These are phyloP conservation scores for Drosophila pallidifrons DNA, from an alignment of 1,140 invertebrate genomes.

Conservation along the genomic window DNA sequence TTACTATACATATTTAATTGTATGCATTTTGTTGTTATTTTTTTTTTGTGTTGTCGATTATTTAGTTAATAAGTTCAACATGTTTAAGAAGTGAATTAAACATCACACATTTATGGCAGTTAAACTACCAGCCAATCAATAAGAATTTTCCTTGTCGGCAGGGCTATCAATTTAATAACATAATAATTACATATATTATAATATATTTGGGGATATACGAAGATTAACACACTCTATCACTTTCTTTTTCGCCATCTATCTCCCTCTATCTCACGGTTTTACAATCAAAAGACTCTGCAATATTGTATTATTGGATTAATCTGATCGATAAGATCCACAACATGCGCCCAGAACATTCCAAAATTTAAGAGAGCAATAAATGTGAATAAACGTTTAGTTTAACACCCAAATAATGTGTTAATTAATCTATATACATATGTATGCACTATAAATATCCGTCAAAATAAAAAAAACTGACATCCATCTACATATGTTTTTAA, in stretches of 20 bases:
- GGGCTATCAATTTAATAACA: neutral
- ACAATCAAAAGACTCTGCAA: neutral
- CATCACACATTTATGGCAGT: slow-evolving; percentile 29
- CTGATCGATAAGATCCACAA: neutral
- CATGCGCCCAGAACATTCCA: neutral
- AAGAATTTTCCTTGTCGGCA: slow-evolving; percentile 9
- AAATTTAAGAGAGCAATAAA: neutral
- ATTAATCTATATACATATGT: neutral
- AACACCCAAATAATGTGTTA: neutral
- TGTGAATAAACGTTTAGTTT: neutral
- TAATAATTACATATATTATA: neutral
- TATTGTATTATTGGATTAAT: neutral
- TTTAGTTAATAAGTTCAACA: slow-evolving; percentile 38
- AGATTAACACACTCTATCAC: neutral
- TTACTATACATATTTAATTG: slow-evolving; percentile 12
- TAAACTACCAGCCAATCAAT: slow-evolving; percentile 26
- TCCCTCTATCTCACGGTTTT: neutral
- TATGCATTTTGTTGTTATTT: slow-evolving; percentile 51
- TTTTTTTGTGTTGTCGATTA: slow-evolving; percentile 21
- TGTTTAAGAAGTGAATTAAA: slow-evolving; percentile 27
- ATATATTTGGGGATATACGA: neutral
- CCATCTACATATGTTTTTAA: neutral
- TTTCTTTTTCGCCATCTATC: neutral
- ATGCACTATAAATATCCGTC: neutral
- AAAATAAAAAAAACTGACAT: neutral